phyloP scores from a whole-genome alignment of 1,140 invertebrate genomes.

The Schmidtea mediterranea region DNA sequence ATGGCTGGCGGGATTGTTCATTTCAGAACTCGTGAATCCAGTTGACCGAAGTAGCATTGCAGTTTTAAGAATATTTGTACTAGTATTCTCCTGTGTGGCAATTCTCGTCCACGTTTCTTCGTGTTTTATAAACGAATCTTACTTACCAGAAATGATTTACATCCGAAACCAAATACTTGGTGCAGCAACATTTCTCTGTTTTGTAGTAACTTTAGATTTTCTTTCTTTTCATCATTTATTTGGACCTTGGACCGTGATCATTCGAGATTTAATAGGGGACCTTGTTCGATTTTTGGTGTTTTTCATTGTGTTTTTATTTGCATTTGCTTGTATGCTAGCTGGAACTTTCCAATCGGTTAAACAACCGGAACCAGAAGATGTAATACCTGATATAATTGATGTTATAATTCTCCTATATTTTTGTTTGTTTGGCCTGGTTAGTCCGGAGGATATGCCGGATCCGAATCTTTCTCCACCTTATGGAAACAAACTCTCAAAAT shows the following conservation, averaged over 20 bases:
- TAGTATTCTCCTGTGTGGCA: too few species aligned
- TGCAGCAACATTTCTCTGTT: not conserved
- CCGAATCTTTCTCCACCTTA: conserved; percentile 30
- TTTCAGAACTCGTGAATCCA: conserved; percentile 46
- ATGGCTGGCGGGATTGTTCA: conserved; percentile 71
- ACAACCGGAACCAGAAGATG: conserved; percentile 7
- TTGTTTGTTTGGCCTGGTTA: conserved; percentile 80
- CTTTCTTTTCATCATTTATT: conserved; percentile 86
- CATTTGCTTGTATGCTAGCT: conserved; percentile 79
- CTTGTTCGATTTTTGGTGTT: conserved; percentile 79
- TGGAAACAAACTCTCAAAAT: conserved; percentile 29
- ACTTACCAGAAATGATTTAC: not conserved
- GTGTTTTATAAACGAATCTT: too few species aligned
- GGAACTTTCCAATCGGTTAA: conserved; percentile 55
- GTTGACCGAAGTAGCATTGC: not conserved
- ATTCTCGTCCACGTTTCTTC: too few species aligned
- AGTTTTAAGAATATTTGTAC: too few species aligned
- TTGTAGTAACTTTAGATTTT: conserved; percentile 31
- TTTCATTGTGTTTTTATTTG: conserved; percentile 86
- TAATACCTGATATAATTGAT: conserved; percentile 30
- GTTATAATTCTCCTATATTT: conserved; percentile 88
- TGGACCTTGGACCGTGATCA: conserved; percentile 64
- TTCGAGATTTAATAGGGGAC: conserved; percentile 36
- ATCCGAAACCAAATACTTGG: not conserved
- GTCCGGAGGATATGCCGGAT: conserved; percentile 39